Evolutionary conservation across 2,888 invertebrate genomes (phyloP).

Genomic region (Auanema sp.): DNA sequence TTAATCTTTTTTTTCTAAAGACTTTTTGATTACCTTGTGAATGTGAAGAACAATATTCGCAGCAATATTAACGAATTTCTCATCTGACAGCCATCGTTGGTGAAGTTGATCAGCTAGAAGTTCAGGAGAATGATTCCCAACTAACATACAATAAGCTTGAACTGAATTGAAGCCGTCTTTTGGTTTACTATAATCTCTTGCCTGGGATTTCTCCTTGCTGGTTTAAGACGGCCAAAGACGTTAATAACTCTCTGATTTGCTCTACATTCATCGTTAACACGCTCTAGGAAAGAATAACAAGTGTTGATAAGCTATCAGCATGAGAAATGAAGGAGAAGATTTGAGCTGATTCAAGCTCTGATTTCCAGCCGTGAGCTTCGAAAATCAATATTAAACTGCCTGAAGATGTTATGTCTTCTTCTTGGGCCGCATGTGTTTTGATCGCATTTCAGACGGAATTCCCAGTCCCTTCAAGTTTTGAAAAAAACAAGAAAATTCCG

Average conservation of each 20-base stretch:
- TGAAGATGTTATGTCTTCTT: too few species aligned
- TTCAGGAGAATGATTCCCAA: conserved; percentile 35
- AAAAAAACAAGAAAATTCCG: too few species aligned
- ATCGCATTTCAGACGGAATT: too few species aligned
- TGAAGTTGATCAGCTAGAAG: conserved; percentile 42
- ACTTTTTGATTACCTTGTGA: conserved; percentile 22
- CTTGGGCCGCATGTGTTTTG: too few species aligned
- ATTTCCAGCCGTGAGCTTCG: too few species aligned
- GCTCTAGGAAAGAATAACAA: background rate
- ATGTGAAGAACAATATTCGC: conserved; percentile 45
- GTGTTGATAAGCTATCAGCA: background rate
- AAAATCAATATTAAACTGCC: too few species aligned
- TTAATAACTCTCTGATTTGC: conserved; percentile 38
- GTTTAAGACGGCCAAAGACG: conserved; percentile 40
- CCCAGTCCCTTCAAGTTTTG: too few species aligned
- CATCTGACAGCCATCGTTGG: conserved; percentile 43
- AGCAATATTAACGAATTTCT: conserved; percentile 39
- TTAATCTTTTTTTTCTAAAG: background rate
- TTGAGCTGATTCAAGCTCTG: background rate
- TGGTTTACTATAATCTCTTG: conserved; percentile 11
- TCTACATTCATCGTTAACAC: conserved; percentile 35
- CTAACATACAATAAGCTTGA: conserved; percentile 47
- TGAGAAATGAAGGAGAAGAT: background rate
- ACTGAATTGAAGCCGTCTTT: conserved; percentile 26
- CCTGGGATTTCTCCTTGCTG: conserved; percentile 46